phyloP scores from a whole-genome alignment of 1,140 invertebrate genomes.

The Lasioglossum albipes region DNA sequence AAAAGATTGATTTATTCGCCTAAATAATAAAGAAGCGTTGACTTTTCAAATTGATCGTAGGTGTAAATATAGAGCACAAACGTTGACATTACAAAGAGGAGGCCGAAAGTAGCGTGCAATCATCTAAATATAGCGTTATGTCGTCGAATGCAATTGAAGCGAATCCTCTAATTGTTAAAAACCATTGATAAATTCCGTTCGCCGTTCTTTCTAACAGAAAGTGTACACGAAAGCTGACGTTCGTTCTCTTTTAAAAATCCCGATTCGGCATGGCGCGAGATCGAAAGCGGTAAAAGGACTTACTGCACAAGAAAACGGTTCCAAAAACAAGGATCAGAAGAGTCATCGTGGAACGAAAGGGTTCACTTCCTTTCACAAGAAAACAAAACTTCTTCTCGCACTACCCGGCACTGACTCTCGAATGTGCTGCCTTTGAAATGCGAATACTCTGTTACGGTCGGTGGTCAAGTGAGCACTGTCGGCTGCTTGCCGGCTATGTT shows the following conservation, averaged over 20 bases:
- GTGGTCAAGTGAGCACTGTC: conserved; percentile 58
- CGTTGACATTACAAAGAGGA: too few relatives aligned
- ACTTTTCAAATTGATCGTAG: too few relatives aligned
- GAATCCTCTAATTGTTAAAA: too few relatives aligned
- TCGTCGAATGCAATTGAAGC: too few relatives aligned
- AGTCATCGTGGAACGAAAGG: conserved; percentile 20
- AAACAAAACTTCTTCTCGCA: not conserved
- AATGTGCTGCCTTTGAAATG: conserved; percentile 39
- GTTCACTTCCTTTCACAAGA: conserved; percentile 19
- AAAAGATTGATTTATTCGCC: too few relatives aligned
- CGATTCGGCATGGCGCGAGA: too few relatives aligned
- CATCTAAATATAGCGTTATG: too few relatives aligned
- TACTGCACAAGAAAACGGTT: conserved; percentile 35
- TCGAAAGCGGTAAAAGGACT: conserved; percentile 6
- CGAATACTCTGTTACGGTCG: conserved; percentile 56
- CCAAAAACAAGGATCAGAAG: conserved; percentile 21
- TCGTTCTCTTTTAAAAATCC: not conserved
- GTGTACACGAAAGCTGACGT: not conserved
- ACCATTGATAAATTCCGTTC: too few relatives aligned
- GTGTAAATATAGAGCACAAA: too few relatives aligned
- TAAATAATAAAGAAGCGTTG: too few relatives aligned
- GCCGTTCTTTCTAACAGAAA: not conserved
- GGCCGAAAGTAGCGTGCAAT: too few relatives aligned
- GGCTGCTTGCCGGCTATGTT: conserved; percentile 60
- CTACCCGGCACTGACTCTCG: not conserved